These are phyloP conservation scores for Pteropus rufus DNA, from an alignment of 2,797 vertebrate species.

Conservation along the genomic window DNA sequence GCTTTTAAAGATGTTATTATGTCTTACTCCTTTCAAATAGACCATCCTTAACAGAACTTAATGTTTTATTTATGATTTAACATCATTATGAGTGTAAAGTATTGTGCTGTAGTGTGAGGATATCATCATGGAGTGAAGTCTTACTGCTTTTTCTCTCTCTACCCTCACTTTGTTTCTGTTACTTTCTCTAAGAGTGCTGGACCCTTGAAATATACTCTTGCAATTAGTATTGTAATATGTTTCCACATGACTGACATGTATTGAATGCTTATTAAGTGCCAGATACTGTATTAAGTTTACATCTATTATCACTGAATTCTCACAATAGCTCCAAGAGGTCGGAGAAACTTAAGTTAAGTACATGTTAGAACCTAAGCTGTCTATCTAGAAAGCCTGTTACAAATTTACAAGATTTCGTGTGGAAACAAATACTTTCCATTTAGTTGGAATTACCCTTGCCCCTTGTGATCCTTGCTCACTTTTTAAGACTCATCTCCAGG, in stretches of 20 bases:
- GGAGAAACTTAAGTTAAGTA: conserved; percentile 19
- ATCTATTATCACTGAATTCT: neutral
- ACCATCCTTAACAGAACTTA: neutral
- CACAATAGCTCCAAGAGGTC: neutral
- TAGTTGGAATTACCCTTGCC: neutral
- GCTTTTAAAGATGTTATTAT: neutral
- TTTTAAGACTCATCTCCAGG: conserved; percentile 1
- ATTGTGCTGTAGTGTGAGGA: neutral
- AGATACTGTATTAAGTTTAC: neutral
- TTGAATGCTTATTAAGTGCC: conserved; percentile 1
- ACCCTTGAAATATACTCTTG: conserved; percentile 22
- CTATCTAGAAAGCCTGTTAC: conserved; percentile 15
- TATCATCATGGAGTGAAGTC: neutral
- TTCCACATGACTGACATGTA: conserved; percentile 12
- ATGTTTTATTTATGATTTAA: conserved; percentile 19
- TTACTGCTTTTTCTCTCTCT: conserved; percentile 10
- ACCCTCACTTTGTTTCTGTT: neutral
- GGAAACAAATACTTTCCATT: conserved; percentile 10
- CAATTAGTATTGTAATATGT: conserved; percentile 4
- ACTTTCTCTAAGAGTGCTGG: conserved; percentile 1
- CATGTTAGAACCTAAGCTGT: conserved; percentile 7
- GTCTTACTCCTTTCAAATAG: neutral
- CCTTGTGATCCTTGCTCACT: neutral
- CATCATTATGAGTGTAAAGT: conserved; percentile 53
- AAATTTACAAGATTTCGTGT: conserved; percentile 12